Conservation (phyloP, 2,113 vertebrate genomes). For the Oenanthe oenanthe region DNA sequence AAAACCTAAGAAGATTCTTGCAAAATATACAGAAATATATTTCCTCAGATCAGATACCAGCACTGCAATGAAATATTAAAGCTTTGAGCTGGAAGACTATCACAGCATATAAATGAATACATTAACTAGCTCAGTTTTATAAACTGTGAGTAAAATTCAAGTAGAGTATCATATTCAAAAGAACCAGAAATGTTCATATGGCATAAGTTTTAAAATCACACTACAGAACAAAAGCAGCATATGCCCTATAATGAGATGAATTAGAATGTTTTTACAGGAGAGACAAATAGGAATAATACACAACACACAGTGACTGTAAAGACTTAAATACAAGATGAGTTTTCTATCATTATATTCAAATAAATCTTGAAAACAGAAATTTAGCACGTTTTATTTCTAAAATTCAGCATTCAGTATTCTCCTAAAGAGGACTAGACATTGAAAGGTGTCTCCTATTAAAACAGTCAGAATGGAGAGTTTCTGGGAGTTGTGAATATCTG, state of each 20-base stretch:
- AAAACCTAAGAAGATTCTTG: not conserved
- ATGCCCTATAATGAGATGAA: not conserved
- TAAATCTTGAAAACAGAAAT: not conserved
- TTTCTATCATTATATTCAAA: not conserved
- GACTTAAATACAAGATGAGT: not conserved
- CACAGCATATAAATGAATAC: slow-evolving; percentile 7
- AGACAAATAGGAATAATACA: not conserved
- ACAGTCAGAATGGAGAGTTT: not conserved
- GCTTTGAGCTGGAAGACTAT: not conserved
- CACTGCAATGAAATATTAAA: slow-evolving; percentile 12
- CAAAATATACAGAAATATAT: slow-evolving; percentile 10
- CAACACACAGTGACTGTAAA: not conserved
- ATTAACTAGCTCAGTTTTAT: slow-evolving; percentile 23
- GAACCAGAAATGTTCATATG: not conserved
- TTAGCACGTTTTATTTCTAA: not conserved
- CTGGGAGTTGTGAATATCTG: not conserved
- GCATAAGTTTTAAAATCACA: not conserved
- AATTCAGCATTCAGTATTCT: not conserved
- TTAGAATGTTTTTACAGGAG: not conserved
- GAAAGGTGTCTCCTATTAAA: not conserved
- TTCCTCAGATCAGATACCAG: slow-evolving; percentile 6
- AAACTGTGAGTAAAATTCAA: slow-evolving; percentile 11
- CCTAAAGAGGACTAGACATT: not conserved
- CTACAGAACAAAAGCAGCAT: not conserved
- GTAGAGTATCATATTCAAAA: not conserved